Evolutionary conservation across 2,888 invertebrate genomes (phyloP), one percentile per base, ranked within the genome.

Genomic region (Neocrepidodera transversa): DNA sequence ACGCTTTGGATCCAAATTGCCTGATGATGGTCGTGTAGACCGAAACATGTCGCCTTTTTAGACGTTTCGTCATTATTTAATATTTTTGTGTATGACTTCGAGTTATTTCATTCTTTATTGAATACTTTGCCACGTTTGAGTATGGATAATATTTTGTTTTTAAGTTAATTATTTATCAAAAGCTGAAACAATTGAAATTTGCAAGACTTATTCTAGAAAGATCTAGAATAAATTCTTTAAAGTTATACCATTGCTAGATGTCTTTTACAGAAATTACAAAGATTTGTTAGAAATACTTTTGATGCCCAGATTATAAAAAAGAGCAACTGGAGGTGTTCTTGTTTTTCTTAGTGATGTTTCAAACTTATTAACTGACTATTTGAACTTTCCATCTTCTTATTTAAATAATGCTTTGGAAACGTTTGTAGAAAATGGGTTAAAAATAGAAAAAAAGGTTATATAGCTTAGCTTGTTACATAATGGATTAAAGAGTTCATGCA

Each of bases 291-390:
- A 36, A 68, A 69, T 45, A 59, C 51, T 38, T 71, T 69, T 50
- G 69, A 71, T 28, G 65, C 65, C 1, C 67, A 69, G 53, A 58
- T 67, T 11, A 68, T 64, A 67, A 43, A 71, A 68, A 58, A 66
- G 57, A 23, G 40, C 58, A 54, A 63, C 35, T 23, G 60, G 58
- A 14, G 62, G n/a, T n/a, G 18, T 58, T 4, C 50, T 49, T n/a
- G 14, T 52, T 14, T 7, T 10, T 20, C n/a, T 62, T 55, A 60
- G 54, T 13, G 40, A 54, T 50, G 7, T 70, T 16, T 65, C 69
- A 13, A 63, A 69, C 28, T 66, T 68, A 53, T 47, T 70, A 20
- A 58, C 62, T n/a, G 55, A 68, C 36, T 67, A 69, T 56, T 49
- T 70, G 7, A 64, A 69, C 43, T 65, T 70, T 49, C 70, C 70